Conservation (phyloP, 2,797 vertebrate genomes). For the Xenentodon cancila region DNA sequence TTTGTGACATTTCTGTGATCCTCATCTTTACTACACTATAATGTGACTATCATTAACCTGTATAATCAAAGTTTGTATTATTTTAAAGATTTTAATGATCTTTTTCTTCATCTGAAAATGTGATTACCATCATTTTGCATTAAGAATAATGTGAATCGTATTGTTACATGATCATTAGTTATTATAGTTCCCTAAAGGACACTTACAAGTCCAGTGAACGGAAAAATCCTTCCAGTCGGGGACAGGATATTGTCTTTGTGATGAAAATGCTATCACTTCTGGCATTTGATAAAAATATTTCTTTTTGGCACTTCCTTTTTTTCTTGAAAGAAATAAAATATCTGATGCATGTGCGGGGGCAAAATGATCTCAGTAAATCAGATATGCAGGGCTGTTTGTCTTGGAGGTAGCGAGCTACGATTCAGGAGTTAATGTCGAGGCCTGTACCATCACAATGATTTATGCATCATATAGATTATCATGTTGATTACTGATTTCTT, state of each 20-base stretch:
- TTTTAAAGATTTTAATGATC: not conserved
- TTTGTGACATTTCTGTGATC: slow-evolving; percentile 6
- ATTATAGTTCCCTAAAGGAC: not conserved
- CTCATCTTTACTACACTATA: slow-evolving; percentile 23
- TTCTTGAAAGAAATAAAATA: slow-evolving; percentile 14
- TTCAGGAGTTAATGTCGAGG: slow-evolving; percentile 3
- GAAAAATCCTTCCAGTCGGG: slow-evolving; percentile 8
- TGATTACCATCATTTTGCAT: slow-evolving; percentile 4
- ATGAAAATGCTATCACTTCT: slow-evolving; percentile 53
- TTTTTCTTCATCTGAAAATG: slow-evolving; percentile 2
- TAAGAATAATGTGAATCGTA: slow-evolving; percentile 16
- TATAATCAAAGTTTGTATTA: slow-evolving; percentile 13
- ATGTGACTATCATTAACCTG: slow-evolving; percentile 33
- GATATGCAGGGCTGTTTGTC: slow-evolving; percentile 3
- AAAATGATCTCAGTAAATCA: too few species aligned
- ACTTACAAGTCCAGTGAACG: slow-evolving; percentile 9
- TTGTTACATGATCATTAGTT: slow-evolving; percentile 4
- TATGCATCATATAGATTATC: too few species aligned
- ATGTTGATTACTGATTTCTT: slow-evolving; percentile 15
- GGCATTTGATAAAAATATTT: slow-evolving; percentile 25
- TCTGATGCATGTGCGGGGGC: not conserved
- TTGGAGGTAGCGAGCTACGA: not conserved
- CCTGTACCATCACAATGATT: slow-evolving; percentile 56
- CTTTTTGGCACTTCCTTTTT: slow-evolving; percentile 21
- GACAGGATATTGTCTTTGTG: slow-evolving; percentile 14